phyloP scores from a whole-genome alignment of 2,888 invertebrate genomes.

The Pterostichus madidus region DNA sequence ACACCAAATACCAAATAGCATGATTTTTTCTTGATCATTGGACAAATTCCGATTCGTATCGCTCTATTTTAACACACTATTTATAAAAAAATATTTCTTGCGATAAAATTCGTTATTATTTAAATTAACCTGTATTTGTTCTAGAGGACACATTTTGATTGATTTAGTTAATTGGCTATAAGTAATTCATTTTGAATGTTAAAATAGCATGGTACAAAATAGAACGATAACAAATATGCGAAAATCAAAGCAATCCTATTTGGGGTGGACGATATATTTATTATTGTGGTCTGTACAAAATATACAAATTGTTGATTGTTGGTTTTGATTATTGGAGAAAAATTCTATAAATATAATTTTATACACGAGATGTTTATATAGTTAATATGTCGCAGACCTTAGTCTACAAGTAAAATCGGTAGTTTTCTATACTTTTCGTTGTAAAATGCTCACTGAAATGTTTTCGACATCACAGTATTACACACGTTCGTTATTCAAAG shows the following conservation, averaged over 20 bases:
- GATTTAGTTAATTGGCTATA: background rate
- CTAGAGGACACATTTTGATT: background rate
- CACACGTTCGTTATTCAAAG: conserved; percentile 55
- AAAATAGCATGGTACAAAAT: background rate
- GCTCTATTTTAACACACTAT: conserved; percentile 8
- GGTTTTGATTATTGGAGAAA: conserved; percentile 56
- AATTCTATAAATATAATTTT: conserved; percentile 40
- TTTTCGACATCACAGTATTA: conserved; percentile 30
- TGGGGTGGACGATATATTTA: conserved; percentile 53
- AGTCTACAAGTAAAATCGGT: conserved; percentile 28
- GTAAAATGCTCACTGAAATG: conserved; percentile 44
- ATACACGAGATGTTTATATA: conserved; percentile 57
- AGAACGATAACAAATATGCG: conserved; percentile 10
- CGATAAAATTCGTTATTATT: background rate
- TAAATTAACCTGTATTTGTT: background rate
- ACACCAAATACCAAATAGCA: conserved; percentile 1
- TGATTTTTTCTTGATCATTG: conserved; percentile 7
- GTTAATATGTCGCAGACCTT: conserved; percentile 29
- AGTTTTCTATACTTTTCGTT: conserved; percentile 24
- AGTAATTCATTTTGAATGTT: conserved; percentile 3
- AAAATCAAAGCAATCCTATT: conserved; percentile 39
- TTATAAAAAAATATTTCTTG: background rate
- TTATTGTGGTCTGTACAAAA: conserved; percentile 58
- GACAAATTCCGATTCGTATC: background rate
- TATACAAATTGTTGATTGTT: conserved; percentile 64